Evolutionary conservation across 2,797 vertebrate species (phyloP).

Genomic region (Enteromius mattozi): DNA sequence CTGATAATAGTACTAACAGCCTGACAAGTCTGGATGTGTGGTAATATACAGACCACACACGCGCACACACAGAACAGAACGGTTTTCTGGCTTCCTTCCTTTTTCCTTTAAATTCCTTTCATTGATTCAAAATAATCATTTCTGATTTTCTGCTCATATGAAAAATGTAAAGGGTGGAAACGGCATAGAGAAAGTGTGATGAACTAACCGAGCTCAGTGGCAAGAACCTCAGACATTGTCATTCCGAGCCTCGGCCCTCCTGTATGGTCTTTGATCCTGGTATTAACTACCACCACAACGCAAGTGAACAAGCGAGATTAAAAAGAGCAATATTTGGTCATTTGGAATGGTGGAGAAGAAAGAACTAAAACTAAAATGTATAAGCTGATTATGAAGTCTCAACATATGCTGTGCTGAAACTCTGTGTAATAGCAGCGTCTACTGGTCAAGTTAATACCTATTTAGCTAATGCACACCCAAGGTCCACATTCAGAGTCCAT

Average conservation of each 20-base stretch:
- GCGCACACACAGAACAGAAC: not conserved
- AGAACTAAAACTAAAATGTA: constrained; percentile 67
- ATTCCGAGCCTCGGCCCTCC: constrained; percentile 73
- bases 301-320: constrained; percentile 65
- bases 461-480: constrained; percentile 74
- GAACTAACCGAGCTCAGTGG: not conserved
- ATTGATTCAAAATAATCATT: not conserved
- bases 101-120: not conserved
- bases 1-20: constrained; percentile 77
- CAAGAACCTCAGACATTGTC: constrained; percentile 73
- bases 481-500: constrained; percentile 57
- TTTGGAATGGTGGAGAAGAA: constrained; percentile 64
- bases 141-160: not conserved
- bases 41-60: constrained; percentile 68
- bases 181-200: not conserved
- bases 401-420: constrained; percentile 78
- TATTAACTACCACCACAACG: constrained; percentile 29
- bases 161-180: not conserved
- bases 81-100: not conserved
- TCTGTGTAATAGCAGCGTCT: constrained; percentile 67
- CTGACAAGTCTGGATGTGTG: constrained; percentile 68
- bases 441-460: constrained; percentile 74
- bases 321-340: constrained; percentile 73
- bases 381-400: constrained; percentile 79
- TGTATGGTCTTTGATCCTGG: constrained; percentile 59